These are phyloP conservation scores for Vanessa atalanta DNA, from an alignment of 1,140 invertebrate genomes.

Conservation along the genomic window DNA sequence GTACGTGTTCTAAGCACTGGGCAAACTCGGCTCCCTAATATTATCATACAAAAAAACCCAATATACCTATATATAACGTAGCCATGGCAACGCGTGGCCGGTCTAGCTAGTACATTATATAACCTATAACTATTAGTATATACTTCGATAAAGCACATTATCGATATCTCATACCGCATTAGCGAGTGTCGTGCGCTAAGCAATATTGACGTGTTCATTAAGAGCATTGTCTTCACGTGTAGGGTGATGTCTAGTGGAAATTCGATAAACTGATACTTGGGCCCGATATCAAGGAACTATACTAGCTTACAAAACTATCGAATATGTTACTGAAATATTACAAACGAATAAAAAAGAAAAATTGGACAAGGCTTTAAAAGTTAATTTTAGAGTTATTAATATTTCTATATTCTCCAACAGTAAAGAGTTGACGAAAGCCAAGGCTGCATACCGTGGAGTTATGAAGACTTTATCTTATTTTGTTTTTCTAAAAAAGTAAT, in stretches of 20 bases:
- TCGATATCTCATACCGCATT: conserved; percentile 18
- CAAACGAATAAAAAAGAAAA: not conserved
- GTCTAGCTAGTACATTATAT: not conserved
- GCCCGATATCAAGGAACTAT: not conserved
- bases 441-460: too few species aligned
- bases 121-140: not conserved
- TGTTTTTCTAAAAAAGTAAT: too few species aligned
- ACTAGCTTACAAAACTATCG: not conserved
- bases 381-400: too few species aligned
- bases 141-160: not conserved
- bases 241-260: conserved; percentile 16
- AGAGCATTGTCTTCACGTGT: conserved; percentile 30
- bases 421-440: too few species aligned
- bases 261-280: conserved; percentile 12
- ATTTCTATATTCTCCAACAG: too few species aligned
- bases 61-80: too few species aligned
- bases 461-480: too few species aligned
- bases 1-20: too few species aligned
- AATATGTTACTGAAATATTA: not conserved
- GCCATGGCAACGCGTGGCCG: too few species aligned
- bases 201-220: conserved; percentile 47
- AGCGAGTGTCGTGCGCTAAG: conserved; percentile 38
- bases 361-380: not conserved
- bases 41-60: too few species aligned
- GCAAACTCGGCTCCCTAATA: too few species aligned